Evolutionary conservation across 1,140 invertebrate species (phyloP).

Genomic region (Helicoverpa zea): DNA sequence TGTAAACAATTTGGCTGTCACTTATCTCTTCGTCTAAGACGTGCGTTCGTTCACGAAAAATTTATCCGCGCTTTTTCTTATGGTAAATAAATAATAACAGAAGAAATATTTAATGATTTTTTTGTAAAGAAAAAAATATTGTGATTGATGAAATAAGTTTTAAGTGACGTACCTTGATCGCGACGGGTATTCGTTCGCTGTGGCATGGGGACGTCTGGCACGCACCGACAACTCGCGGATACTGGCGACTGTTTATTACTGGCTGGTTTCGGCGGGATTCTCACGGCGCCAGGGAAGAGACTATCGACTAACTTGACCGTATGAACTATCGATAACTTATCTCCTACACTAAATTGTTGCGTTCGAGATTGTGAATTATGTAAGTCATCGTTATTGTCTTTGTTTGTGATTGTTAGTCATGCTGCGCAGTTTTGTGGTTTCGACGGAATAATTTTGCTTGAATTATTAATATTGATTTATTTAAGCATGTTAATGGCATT

Average conservation of each 20-base stretch:
- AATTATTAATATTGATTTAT: not conserved
- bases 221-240: constrained; percentile 76
- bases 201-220: constrained; percentile 68
- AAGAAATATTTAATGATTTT: not conserved
- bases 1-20: constrained; percentile 41
- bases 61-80: not conserved
- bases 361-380: not conserved
- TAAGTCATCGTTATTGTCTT: not conserved
- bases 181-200: constrained; percentile 55
- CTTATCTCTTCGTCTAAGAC: constrained; percentile 17
- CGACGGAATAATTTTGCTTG: not conserved
- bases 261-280: constrained; percentile 65
- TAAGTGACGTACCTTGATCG: constrained; percentile 52
- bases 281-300: constrained; percentile 58
- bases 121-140: not conserved
- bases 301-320: constrained; percentile 50
- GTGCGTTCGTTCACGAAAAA: constrained; percentile 14
- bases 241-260: constrained; percentile 60
- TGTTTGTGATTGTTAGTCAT: not conserved
- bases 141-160: constrained; percentile 32
- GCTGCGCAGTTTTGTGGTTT: not conserved
- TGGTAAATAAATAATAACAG: not conserved
- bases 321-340: constrained; percentile 66
- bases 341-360: constrained; percentile 3
- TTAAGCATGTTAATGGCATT: not conserved